Evolutionary conservation across 2,888 invertebrate species (phyloP), one percentile per base, ranked within the genome.

Genomic region (Himalopsyche kuldschensis): DNA sequence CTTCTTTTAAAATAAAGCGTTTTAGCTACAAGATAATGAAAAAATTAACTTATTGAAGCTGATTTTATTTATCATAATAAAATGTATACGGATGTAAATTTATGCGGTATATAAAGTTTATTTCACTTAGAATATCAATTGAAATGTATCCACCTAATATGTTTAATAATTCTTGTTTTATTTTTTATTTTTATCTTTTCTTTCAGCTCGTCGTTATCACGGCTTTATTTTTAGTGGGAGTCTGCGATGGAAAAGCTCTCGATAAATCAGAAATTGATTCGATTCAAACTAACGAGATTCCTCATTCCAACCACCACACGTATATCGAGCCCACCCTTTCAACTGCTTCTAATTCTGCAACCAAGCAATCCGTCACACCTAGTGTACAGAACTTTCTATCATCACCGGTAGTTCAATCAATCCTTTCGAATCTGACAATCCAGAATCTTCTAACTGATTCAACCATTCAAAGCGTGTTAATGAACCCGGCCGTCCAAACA

Each of bases 371-470:
- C 10, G 11, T 69, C 27, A 69, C 69, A n/a, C 15, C 69, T 11
- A 69, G 41, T 35, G n/a, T 79, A n/a, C 82, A 84, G 24, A 75
- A 48, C 24, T 77, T 84, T 1, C 63, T 82, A 8, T 41, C 83
- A 17, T 84, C 84, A 17, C 82, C 84, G 6, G 83, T 85, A 6
- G 35, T 84, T 31, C 84, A 83, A 75, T 84, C 81, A 20, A 78
- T 84, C 20, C 75, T 85, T 15, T 75, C 82, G 4, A 85, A 86
- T 76, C 75, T 80, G 10, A 85, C 82, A 48, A 82, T 86, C 0
- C 81, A 84, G 55, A 82, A 76, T 6, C 84, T 85, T 2, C 46
- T 86, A 5, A 77, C 82, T 4, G 85, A 86, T 63, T 79, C 83
- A 15, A 63, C 80, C 8, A 84, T 86, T 31, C 85, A 84, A 63